Base-by-base conservation (phyloP, 2,888 invertebrate genomes). In the Meloe dianella region DNA sequence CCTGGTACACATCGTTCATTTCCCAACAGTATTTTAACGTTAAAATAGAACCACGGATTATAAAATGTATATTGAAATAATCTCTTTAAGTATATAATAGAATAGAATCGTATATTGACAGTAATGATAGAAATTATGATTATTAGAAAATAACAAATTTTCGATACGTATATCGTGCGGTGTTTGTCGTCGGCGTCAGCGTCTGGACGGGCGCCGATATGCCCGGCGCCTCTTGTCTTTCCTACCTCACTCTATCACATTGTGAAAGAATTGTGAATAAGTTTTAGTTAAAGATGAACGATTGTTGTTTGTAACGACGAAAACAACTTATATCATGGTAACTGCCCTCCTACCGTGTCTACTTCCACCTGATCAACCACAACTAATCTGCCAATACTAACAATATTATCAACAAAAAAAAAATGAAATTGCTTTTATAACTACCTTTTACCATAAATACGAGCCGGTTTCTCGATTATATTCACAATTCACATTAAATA, bases 131-230 rank as follows among this genome's bases (percentile, higher is more conserved):
- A 24, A 8, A 12, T 22, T 24, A 22, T 22, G 20, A 51, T 51
- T 51, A 51, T 51, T 51, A 24, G 22, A 51, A 51, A 51, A 10
- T 24, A 51, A 51, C 51, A 51, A 51, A 51, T 51, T 24, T 24
- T 51, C 51, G 8, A 51, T 24, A 17, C 47, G 68, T 60, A 60
- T 57, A 65, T 68, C 58, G 59, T 61, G 38, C 63, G 65, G 63
- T 68, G 69, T 64, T 68, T 69, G 69, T 69, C 66, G 66, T 63
- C 68, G 51, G 22, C 51, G 69, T 63, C 66, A 64, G 66, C 72
- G 73, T 71, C 73, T 73, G 75, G 74, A 74, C 73, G 72, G 77
- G 75, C 77, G 77, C 75, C 76, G 75, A 69, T 67, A 65, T 65
- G 73, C 64, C 76, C 70, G 77, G 77, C 77, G 76, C 75, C 77